Evolutionary conservation across 2,113 vertebrate species (phyloP).

Genomic region (Anseranas semipalmata): DNA sequence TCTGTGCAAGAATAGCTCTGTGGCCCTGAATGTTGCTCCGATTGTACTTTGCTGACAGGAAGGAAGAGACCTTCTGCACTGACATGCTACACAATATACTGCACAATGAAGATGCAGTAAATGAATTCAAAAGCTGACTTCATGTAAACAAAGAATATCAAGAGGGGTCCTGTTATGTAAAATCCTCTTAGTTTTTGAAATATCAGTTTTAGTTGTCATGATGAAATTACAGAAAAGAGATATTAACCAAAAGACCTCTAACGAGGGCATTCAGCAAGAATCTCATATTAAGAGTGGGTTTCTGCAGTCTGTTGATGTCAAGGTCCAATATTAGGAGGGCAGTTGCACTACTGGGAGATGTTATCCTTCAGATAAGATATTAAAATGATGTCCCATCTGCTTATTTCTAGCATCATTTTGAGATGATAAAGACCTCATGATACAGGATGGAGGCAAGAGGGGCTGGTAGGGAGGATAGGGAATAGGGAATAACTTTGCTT

Average conservation of each 20-base stretch:
- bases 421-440: slow-evolving; percentile 29
- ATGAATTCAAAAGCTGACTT: not conserved
- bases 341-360: not conserved
- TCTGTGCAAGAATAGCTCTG: not conserved
- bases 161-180: not conserved
- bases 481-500: slow-evolving; percentile 18
- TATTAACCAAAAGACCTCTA: not conserved
- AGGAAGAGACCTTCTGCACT: not conserved
- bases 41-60: not conserved
- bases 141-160: slow-evolving; percentile 5
- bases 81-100: not conserved
- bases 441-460: not conserved
- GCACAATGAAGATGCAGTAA: not conserved
- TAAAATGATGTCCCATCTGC: not conserved
- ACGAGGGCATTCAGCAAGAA: not conserved
- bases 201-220: not conserved
- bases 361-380: not conserved
- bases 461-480: not conserved
- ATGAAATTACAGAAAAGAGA: not conserved
- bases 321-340: not conserved
- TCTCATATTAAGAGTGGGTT: not conserved
- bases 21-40: not conserved
- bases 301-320: not conserved
- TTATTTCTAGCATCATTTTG: not conserved
- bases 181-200: not conserved